Evolutionary conservation across 1,140 invertebrate species (phyloP), one percentile per base, ranked within the genome.

Genomic region (Scaptomyza graminum): DNA sequence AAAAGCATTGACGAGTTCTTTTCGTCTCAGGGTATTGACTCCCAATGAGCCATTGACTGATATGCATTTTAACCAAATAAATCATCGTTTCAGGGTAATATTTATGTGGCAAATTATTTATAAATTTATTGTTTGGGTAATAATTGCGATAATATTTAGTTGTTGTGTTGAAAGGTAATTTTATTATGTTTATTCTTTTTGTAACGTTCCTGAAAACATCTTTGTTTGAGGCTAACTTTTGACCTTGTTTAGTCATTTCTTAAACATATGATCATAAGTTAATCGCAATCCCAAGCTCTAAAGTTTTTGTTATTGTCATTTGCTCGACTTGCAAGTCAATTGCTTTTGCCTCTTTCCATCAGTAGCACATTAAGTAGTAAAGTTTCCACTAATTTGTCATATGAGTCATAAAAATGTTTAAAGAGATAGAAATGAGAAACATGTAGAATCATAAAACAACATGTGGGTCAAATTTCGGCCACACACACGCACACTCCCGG

Each of bases 321-420:
- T 57, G 15, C 12, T 5, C 5, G 8, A 51, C n/a, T 37, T 28
- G 13, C 16, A 49, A 37, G n/a, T 51, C 49, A 72, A 66, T 67
- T 54, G 54, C 41, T 41, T 60, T 16, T 5, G 41, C 43, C 1
- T 41, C 37, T 60, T 18, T 68, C 44, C 51, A 55, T 73, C 64
- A 37, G 51, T 51, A 62, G 51, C 56, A 62, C 51, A 43, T 68
- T 51, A 55, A 68, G 65, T 22, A 28, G 65, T 69, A 62, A 63
- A 63, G 69, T 69, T 63, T 74, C 39, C 69, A 74, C 65, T 69
- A 74, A 74, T 74, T 74, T 74, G 71, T 74, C 66, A 70, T 69
- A 69, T 69, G 57, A 57, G 71, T 68, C 71, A 69, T 74, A 62
- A 74, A 74, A 63, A 59, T 46, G 57, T 44, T 59, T 59, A 16